Base-by-base conservation (phyloP, 2,797 vertebrate genomes). In the Geotrypetes seraphini region DNA sequence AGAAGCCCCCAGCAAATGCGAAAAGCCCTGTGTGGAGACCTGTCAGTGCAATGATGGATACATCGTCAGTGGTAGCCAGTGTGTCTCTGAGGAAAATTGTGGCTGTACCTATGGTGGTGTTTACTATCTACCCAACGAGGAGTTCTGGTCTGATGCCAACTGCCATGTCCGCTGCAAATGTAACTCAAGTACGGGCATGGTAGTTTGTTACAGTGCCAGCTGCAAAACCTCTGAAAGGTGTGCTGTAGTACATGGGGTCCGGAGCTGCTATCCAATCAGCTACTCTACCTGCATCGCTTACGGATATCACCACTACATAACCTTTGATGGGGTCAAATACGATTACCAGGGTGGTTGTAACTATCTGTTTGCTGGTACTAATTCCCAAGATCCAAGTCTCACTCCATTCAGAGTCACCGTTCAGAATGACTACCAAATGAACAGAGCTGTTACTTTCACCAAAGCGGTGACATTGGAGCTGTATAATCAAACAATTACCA, bases 41-140 rank as follows among this genome's bases (percentile, higher is more conserved):
- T 86, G 84, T 53, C 35, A 67, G 24, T 86, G 84, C 28, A 43
- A 81, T 2, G 4, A 31, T 4, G 83, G 72, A 16, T 79, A 71
- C 24, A 38, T 84, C 28, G 47, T 67, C 35, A 73, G 69, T 1
- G 53, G 53, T 18, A 50, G 36, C 2, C 19, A 47, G 11, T 84
- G 84, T 31, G 54, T 80, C n/a, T 60, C 48, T 2, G 5, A 20
- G 2, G 5, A 16, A 3, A 45, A 47, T 12, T 86, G 82, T 14
- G 79, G 75, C 10, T 83, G 80, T 43, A 57, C 34, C 12, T 53
- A 69, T 6, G 37, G 75, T 5, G 72, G 72, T 10, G 52, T 22
- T 9, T 57, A 66, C 13, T 21, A 82, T 40, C 55, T 68, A 18
- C 49, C 54, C 1, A 69, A 69, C 7, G 70, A 79, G 36, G 47